Percentiles rank a stretch among this genome's conserved stretches.
phyloP scores from a whole-genome alignment of 2,113 vertebrate species.

The Malaclemys terrapin region DNA sequence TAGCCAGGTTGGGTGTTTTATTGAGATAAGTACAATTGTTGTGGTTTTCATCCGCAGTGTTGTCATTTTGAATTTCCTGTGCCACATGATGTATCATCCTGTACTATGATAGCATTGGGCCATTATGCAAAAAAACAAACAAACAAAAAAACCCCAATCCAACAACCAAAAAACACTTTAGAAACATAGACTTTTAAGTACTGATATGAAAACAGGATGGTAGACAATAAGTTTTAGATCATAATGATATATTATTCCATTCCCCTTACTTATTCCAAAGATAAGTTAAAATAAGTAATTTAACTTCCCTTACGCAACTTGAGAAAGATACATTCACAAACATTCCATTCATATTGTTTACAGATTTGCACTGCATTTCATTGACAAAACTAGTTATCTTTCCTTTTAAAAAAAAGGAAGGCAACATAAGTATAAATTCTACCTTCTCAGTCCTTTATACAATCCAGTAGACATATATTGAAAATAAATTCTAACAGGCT shows the following conservation, averaged over 20 bases:
- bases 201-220: neutral
- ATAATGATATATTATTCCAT: neutral
- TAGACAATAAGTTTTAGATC: neutral
- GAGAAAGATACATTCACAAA: neutral
- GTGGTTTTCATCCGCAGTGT: neutral
- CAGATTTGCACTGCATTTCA: neutral
- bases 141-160: neutral
- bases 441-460: neutral
- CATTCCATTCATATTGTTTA: neutral
- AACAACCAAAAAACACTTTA: neutral
- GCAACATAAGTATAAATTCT: neutral
- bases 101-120: neutral
- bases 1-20: neutral
- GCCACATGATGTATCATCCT: neutral
- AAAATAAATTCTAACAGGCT: neutral
- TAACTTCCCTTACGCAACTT: neutral
- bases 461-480: neutral
- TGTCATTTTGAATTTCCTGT: neutral
- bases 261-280: neutral
- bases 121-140: neutral
- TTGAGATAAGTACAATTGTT: neutral
- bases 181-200: neutral
- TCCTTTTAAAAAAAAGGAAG: neutral
- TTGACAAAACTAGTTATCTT: neutral
- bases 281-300: neutral